Evolutionary conservation across 2,888 invertebrate genomes (phyloP).

Genomic region (Scelioninae gen. 2): DNA sequence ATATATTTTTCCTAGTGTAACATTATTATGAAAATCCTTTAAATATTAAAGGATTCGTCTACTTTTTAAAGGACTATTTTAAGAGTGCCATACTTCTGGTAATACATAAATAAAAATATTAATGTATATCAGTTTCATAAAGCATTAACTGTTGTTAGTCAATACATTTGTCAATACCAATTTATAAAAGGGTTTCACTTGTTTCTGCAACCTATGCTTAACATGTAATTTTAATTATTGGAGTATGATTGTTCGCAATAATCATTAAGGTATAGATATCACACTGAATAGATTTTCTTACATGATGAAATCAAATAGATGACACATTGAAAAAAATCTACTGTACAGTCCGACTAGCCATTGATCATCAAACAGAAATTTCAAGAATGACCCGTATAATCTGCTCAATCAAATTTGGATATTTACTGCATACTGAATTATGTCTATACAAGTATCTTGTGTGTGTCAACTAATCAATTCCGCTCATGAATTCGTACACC

Average conservation of each 20-base stretch:
- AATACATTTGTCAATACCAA: too few relatives aligned
- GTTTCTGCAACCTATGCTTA: constrained; percentile 39
- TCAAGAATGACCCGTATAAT: too few relatives aligned
- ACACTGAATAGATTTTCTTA: constrained; percentile 37
- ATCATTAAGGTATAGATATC: constrained; percentile 42
- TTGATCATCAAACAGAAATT: too few relatives aligned
- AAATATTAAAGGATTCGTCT: constrained; percentile 39
- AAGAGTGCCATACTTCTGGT: constrained; percentile 1
- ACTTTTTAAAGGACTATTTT: constrained; percentile 4
- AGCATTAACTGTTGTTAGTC: constrained; percentile 14
- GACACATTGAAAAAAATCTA: constrained; percentile 18
- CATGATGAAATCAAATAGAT: constrained; percentile 44
- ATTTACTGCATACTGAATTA: too few relatives aligned
- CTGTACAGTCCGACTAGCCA: too few relatives aligned
- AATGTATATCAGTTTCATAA: too few relatives aligned
- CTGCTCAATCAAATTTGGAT: too few relatives aligned
- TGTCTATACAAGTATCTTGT: not conserved
- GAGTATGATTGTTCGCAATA: constrained; percentile 40
- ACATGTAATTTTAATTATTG: constrained; percentile 25
- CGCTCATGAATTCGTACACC: constrained; percentile 18
- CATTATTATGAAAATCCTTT: constrained; percentile 7
- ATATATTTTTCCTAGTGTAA: not conserved
- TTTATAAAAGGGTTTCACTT: constrained; percentile 15
- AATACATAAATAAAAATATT: too few relatives aligned
- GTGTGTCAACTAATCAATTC: constrained; percentile 50